Conservation (phyloP, 37 sponge, comb jelly and placozoan species). For the Halisarca cf. caerulea region DNA sequence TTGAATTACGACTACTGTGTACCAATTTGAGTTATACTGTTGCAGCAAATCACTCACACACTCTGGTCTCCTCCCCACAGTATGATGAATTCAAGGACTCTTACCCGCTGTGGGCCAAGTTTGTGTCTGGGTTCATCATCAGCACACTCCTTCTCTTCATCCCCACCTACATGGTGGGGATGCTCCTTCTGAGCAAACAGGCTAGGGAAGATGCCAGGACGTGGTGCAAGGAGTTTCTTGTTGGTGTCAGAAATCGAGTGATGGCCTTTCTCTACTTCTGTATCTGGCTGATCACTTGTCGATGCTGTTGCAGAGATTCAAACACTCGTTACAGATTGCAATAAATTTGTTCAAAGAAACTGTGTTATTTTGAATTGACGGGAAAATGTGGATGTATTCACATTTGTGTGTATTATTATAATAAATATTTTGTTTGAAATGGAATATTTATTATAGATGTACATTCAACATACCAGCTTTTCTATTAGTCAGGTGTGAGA, state of each 20-base stretch:
- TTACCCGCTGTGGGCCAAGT: conserved; percentile 81
- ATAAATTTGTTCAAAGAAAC: too few species aligned
- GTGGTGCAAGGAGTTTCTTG: conserved; percentile 6
- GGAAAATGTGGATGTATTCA: too few species aligned
- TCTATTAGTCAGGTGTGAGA: too few species aligned
- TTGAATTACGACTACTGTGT: background rate
- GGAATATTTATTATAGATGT: too few species aligned
- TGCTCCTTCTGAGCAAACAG: conserved; percentile 35
- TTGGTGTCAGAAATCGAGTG: background rate
- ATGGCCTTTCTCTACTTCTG: background rate
- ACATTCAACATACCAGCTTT: too few species aligned
- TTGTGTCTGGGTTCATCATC: conserved; percentile 72
- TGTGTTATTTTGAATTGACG: too few species aligned
- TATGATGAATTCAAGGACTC: conserved; percentile 30
- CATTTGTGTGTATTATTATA: too few species aligned
- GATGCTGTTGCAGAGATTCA: background rate
- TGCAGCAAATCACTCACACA: background rate
- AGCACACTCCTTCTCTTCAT: conserved; percentile 65
- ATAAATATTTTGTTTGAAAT: too few species aligned
- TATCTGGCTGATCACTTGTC: conserved; percentile 21
- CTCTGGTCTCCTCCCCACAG: background rate
- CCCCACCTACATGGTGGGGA: conserved; percentile 64
- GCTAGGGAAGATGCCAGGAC: conserved; percentile 41
- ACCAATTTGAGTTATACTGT: background rate
- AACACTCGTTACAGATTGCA: too few species aligned